These are phyloP conservation scores for Pica pica DNA, from an alignment of 2,113 vertebrate species.

Conservation along the genomic window DNA sequence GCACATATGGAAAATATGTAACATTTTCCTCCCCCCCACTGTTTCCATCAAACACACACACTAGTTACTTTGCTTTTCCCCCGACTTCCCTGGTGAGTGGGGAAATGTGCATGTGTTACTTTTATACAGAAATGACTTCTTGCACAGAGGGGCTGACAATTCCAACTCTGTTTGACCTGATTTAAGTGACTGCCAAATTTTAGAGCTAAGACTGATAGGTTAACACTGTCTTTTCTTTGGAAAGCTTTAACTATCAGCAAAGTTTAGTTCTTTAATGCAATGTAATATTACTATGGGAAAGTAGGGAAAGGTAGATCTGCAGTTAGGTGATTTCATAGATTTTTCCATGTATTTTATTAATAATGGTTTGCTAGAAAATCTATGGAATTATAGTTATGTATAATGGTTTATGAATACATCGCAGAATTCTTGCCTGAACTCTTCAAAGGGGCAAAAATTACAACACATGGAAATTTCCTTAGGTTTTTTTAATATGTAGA, in stretches of 20 bases:
- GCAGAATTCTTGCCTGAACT: neutral
- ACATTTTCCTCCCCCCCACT: neutral
- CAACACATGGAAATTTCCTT: neutral
- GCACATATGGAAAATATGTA: constrained; percentile 14
- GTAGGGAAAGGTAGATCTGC: neutral
- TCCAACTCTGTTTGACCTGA: neutral
- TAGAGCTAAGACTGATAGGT: neutral
- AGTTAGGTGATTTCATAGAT: neutral
- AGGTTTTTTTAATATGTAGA: neutral
- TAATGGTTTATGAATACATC: neutral
- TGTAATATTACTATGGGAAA: neutral
- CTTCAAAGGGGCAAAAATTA: neutral
- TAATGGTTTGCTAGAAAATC: neutral
- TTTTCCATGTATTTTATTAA: neutral
- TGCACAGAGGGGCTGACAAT: neutral
- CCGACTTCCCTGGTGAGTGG: neutral
- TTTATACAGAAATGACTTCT: neutral
- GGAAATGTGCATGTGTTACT: neutral
- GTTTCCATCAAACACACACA: neutral
- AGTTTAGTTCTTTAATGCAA: neutral
- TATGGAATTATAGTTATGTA: neutral
- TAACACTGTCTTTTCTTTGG: neutral
- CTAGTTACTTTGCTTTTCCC: neutral
- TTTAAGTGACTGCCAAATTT: constrained; percentile 7
- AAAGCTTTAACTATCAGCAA: neutral